Conservation (phyloP, 30 jellyfish, hydroid and myxozoan species). For the Hydra vulgaris region DNA sequence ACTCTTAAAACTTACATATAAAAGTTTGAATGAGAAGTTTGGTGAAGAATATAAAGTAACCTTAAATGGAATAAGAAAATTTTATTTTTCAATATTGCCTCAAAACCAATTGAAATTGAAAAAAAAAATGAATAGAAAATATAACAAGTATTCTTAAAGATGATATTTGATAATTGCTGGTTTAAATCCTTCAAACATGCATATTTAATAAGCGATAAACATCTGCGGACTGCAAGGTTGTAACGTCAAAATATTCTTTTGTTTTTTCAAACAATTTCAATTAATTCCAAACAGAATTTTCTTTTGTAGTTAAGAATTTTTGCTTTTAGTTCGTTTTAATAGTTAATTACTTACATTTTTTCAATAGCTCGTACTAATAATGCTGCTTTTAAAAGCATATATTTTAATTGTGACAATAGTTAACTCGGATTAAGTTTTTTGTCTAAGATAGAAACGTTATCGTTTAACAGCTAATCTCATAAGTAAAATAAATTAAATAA, state of each 20-base stretch:
- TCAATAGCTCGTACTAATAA: background rate
- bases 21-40: too few species aligned
- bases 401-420: too few species aligned
- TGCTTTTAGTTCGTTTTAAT: background rate
- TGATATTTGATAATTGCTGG: background rate
- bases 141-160: background rate
- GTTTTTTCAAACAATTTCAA: background rate
- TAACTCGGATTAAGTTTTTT: too few species aligned
- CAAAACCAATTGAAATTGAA: background rate
- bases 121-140: background rate
- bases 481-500: too few species aligned
- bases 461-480: too few species aligned
- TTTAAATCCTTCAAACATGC: background rate
- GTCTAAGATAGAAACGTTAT: too few species aligned
- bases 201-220: background rate
- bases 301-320: background rate
- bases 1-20: background rate
- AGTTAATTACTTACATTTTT: background rate
- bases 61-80: background rate
- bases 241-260: background rate
- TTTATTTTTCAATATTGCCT: background rate
- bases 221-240: background rate
- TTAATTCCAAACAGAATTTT: background rate
- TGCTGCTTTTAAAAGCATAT: too few species aligned
- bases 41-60: background rate